phyloP scores from a whole-genome alignment of 2,888 invertebrate species.

The Rotaria macrura region DNA sequence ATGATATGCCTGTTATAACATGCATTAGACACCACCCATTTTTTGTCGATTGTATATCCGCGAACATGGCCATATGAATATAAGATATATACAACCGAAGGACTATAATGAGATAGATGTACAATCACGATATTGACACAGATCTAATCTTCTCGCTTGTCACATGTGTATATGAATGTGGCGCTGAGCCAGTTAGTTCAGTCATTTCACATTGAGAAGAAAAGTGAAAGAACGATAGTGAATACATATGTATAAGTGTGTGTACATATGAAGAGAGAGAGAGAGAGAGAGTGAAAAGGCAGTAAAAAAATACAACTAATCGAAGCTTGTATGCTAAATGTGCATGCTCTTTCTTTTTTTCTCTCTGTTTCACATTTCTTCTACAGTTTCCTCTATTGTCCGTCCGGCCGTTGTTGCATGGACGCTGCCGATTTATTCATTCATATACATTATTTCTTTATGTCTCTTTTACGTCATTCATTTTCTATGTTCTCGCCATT shows the following conservation, averaged over 20 bases:
- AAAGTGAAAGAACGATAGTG: not conserved
- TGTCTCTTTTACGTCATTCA: conserved; percentile 1
- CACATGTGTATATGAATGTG: not conserved
- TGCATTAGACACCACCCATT: not conserved
- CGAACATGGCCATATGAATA: too few species aligned
- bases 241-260: not conserved
- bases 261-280: not conserved
- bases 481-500: not conserved
- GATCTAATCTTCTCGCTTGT: not conserved
- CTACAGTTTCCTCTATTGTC: not conserved
- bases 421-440: not conserved
- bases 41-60: not conserved
- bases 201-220: not conserved
- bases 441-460: not conserved
- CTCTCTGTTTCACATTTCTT: not conserved
- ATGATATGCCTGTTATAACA: not conserved
- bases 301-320: not conserved
- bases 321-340: not conserved
- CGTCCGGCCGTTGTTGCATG: not conserved
- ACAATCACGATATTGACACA: not conserved
- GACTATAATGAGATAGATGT: not conserved
- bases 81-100: not conserved
- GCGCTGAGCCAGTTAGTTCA: not conserved
- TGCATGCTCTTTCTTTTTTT: conserved; percentile 2
- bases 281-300: not conserved